phyloP scores from a whole-genome alignment of 2,888 invertebrate genomes.

The Lottia gigantea region DNA sequence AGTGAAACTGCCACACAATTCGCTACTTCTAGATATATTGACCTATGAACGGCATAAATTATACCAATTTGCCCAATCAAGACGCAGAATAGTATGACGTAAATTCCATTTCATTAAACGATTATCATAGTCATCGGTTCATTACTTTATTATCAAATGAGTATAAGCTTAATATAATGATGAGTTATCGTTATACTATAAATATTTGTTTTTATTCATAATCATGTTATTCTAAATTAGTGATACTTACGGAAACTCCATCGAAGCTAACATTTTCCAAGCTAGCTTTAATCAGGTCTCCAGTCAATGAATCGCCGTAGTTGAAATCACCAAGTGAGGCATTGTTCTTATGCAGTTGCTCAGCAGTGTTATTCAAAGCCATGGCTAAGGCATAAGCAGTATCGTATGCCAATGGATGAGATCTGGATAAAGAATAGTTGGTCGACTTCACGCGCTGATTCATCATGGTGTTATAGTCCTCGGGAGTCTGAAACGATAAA shows the following conservation, averaged over 20 bases:
- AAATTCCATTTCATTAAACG: not conserved
- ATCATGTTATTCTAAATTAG: no score
- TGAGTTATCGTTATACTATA: no score
- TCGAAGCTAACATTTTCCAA: constrained; percentile 32
- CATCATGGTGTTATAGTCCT: not conserved
- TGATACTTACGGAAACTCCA: constrained; percentile 37
- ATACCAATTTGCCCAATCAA: no score
- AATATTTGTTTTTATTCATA: no score
- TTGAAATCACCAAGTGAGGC: not conserved
- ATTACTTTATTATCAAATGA: not conserved
- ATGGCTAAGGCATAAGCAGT: constrained; percentile 39
- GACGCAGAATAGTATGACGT: no score
- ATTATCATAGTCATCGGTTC: not conserved
- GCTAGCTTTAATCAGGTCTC: constrained; percentile 25
- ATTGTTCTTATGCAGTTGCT: constrained; percentile 14
- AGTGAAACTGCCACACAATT: no score
- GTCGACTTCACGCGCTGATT: not conserved
- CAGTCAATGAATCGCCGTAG: not conserved
- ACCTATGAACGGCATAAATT: no score
- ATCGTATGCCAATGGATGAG: constrained; percentile 31
- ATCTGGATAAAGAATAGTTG: constrained; percentile 2
- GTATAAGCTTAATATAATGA: no score
- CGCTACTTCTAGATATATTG: no score
- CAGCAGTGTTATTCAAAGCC: constrained; percentile 33
- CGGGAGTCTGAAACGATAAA: constrained; percentile 15